Conservation (phyloP, 2,888 invertebrate genomes). For the Alsophila aescularia region DNA sequence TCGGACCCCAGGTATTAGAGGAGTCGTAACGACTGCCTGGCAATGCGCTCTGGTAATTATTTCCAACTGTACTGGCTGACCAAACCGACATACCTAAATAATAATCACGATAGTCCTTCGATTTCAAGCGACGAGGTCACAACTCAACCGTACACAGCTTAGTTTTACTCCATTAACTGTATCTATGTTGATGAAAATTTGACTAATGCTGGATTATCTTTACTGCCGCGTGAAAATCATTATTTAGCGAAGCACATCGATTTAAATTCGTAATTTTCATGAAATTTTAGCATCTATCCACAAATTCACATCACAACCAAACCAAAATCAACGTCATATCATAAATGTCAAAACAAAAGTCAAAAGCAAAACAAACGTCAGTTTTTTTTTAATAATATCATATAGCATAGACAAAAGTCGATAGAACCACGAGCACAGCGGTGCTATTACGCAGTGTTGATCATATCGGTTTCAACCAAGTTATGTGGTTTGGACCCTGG, state of each 20-base stretch:
- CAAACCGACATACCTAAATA: slow-evolving; percentile 88
- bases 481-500: no score
- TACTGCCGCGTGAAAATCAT: neutral
- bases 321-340: neutral
- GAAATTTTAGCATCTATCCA: slow-evolving; percentile 1
- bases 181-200: neutral
- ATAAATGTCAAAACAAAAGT: neutral
- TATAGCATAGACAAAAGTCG: no score
- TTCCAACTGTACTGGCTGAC: slow-evolving; percentile 87
- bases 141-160: slow-evolving; percentile 27
- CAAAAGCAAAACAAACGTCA: neutral
- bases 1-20: slow-evolving; percentile 78
- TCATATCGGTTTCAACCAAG: no score
- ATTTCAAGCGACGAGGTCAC: slow-evolving; percentile 72
- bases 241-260: neutral
- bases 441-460: no score
- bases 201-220: neutral
- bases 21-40: slow-evolving; percentile 73
- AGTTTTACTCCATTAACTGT: neutral
- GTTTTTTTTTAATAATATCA: neutral
- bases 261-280: slow-evolving; percentile 3
- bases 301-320: neutral
- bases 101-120: slow-evolving; percentile 74
- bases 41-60: slow-evolving; percentile 75
- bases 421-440: no score